Conservation (phyloP, 2,113 vertebrate genomes). For the Oxyura jamaicensis region DNA sequence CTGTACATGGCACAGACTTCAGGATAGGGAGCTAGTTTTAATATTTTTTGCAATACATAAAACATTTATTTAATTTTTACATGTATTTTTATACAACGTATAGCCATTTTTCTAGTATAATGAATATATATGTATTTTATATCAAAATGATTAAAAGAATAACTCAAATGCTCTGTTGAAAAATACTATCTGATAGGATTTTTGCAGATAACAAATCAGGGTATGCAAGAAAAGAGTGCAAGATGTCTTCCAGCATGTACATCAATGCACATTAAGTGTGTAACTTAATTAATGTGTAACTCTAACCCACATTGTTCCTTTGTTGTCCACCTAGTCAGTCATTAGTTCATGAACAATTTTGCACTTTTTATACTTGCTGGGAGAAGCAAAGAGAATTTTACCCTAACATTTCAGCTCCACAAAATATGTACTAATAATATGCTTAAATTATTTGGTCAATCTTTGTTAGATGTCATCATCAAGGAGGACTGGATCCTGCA, state of each 20-base stretch:
- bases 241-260: not conserved
- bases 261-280: not conserved
- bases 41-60: not conserved
- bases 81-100: too few relatives aligned
- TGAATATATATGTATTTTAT: not conserved
- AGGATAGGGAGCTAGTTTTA: not conserved
- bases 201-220: not conserved
- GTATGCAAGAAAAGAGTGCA: not conserved
- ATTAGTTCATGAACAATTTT: not conserved
- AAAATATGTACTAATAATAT: not conserved
- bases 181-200: not conserved
- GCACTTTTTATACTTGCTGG: not conserved
- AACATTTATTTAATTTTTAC: not conserved
- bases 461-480: not conserved
- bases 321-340: not conserved
- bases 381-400: not conserved
- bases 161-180: not conserved
- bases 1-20: not conserved
- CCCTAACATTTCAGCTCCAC: not conserved
- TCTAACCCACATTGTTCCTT: not conserved
- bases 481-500: not conserved
- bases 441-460: not conserved
- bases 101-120: not conserved
- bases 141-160: not conserved
- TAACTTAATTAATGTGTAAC: not conserved